Percentiles rank a stretch among this genome's conserved stretches.
Conservation (phyloP, 1,140 invertebrate genomes). For the Goniozus legneri region DNA sequence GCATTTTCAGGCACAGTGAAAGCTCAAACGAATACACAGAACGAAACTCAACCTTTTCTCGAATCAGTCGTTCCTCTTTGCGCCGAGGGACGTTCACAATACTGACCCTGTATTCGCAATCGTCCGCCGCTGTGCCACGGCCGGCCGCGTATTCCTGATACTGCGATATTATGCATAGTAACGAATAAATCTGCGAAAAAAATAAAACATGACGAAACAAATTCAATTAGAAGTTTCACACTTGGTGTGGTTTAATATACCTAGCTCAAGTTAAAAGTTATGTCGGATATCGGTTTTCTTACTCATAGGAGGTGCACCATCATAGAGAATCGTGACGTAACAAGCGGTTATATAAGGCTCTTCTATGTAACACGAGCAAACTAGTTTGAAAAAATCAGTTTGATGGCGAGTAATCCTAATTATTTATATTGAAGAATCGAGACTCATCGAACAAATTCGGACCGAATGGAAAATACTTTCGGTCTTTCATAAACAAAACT, state of each 20-base stretch:
- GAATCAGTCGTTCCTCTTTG: slow-evolving; percentile 14
- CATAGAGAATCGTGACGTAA: neutral
- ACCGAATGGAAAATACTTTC: too few species aligned
- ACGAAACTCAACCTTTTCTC: slow-evolving; percentile 26
- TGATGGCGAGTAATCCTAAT: too few species aligned
- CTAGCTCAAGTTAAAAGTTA: neutral
- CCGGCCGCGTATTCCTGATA: slow-evolving; percentile 76
- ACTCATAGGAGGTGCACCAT: neutral
- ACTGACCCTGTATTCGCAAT: slow-evolving; percentile 50
- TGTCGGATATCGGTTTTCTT: neutral
- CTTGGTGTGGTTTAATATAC: neutral
- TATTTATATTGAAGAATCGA: too few species aligned
- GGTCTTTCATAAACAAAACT: too few species aligned
- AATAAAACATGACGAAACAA: neutral
- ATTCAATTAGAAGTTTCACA: too few species aligned
- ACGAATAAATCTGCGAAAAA: slow-evolving; percentile 67
- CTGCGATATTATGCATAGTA: slow-evolving; percentile 77
- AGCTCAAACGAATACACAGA: slow-evolving; percentile 6
- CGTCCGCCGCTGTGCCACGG: slow-evolving; percentile 65
- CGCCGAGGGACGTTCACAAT: slow-evolving; percentile 20
- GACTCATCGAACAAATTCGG: too few species aligned
- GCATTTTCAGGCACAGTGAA: too few species aligned
- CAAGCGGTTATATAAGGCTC: neutral
- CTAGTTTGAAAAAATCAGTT: too few species aligned
- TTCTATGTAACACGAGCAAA: too few species aligned